Percentiles rank a stretch among this genome's conserved stretches.
phyloP scores from a whole-genome alignment of 2,797 vertebrate genomes.

The Mormyrops boulengeri region DNA sequence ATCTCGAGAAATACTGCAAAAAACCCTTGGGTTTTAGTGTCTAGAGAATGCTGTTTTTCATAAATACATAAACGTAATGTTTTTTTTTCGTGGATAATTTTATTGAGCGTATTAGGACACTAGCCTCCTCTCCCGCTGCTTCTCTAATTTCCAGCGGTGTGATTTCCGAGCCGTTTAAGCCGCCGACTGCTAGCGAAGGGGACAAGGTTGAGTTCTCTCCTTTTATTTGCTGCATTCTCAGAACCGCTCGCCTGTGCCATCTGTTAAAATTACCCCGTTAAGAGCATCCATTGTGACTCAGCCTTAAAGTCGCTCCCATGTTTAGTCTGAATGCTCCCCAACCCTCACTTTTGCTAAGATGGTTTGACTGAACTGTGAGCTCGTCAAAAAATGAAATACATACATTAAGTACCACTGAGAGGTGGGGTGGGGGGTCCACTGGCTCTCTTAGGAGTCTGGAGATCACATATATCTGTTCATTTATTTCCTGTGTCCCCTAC shows the following conservation, averaged over 20 bases:
- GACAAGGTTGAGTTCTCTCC: background rate
- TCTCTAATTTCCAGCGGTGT: background rate
- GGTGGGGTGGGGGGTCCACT: background rate
- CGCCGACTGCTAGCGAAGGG: background rate
- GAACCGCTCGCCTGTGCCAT: background rate
- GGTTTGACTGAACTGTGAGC: background rate
- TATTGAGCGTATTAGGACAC: background rate
- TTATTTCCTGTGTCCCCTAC: background rate
- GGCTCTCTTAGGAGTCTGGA: background rate
- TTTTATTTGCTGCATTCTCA: background rate
- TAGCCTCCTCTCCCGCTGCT: background rate
- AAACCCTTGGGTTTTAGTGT: background rate
- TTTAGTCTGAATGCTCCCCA: background rate
- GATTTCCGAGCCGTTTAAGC: background rate
- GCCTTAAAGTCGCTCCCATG: background rate
- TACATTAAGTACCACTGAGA: background rate
- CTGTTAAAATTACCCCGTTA: background rate
- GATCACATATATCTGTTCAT: background rate
- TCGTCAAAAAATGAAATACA: background rate
- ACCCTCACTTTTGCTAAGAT: background rate
- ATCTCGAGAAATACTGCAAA: background rate
- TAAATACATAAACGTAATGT: background rate
- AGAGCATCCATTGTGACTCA: background rate
- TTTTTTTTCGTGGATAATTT: background rate
- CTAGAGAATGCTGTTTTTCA: conserved; percentile 10